phyloP scores from a whole-genome alignment of 1,140 invertebrate species.

The Musca vetustissima region DNA sequence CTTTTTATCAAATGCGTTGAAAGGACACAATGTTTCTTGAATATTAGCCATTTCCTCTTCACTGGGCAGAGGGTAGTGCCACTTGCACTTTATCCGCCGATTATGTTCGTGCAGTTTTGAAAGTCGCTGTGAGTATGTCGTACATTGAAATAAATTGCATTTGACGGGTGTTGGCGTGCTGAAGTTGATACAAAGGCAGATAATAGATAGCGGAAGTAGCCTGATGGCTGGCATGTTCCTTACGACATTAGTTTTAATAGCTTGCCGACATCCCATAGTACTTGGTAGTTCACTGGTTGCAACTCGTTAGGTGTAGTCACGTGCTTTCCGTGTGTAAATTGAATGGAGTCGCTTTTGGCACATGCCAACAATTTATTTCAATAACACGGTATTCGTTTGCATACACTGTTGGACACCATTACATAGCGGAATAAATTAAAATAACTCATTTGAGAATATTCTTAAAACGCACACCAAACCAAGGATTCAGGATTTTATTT shows the following conservation, averaged over 20 bases:
- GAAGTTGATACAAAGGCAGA: neutral
- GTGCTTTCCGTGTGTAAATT: constrained; percentile 12
- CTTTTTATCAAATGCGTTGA: too few relatives aligned
- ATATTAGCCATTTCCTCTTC: too few relatives aligned
- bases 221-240: constrained; percentile 9
- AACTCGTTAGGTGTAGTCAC: neutral
- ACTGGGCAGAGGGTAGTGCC: too few relatives aligned
- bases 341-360: neutral
- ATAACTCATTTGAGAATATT: too few relatives aligned
- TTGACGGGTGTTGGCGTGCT: neutral
- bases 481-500: too few relatives aligned
- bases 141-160: constrained; percentile 19
- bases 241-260: neutral
- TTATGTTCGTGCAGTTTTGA: too few relatives aligned
- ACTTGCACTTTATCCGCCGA: too few relatives aligned
- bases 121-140: neutral
- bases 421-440: too few relatives aligned
- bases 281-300: neutral
- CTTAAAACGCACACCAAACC: too few relatives aligned
- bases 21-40: too few relatives aligned
- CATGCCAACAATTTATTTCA: constrained; percentile 9
- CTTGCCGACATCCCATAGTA: neutral
- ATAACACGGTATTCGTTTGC: neutral
- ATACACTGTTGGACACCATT: too few relatives aligned
- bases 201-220: constrained; percentile 16